Percentiles rank a stretch among this genome's conserved stretches.
These are phyloP conservation scores for Emydocephalus ijimae DNA, from an alignment of 2,113 vertebrate genomes.

Conservation along the genomic window DNA sequence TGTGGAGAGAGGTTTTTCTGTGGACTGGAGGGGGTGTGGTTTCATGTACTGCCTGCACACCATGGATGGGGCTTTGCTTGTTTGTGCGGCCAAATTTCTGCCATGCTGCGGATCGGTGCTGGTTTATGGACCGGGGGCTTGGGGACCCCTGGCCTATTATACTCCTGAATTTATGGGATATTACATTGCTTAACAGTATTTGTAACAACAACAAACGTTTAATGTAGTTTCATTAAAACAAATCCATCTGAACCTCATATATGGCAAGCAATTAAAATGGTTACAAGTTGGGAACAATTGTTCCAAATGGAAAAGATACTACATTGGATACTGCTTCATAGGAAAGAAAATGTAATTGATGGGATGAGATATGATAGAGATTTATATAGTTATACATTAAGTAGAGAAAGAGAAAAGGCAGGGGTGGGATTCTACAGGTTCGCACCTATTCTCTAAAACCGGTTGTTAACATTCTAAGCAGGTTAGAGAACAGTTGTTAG, in stretches of 20 bases:
- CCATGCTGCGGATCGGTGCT: too few relatives aligned
- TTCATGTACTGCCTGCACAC: too few relatives aligned
- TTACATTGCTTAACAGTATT: not conserved
- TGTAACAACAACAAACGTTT: not conserved
- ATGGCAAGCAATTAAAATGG: not conserved
- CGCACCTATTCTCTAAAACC: too few relatives aligned
- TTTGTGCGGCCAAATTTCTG: too few relatives aligned
- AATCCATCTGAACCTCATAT: not conserved
- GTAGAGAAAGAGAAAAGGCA: not conserved
- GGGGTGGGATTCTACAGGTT: too few relatives aligned
- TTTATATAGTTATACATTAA: not conserved
- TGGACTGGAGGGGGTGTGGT: too few relatives aligned
- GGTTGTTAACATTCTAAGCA: too few relatives aligned
- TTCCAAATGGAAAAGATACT: not conserved
- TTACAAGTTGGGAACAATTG: not conserved
- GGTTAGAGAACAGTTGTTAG: too few relatives aligned
- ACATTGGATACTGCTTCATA: not conserved
- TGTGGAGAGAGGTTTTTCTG: too few relatives aligned
- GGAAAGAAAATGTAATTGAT: not conserved
- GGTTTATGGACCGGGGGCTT: too few relatives aligned
- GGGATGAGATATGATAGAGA: not conserved
- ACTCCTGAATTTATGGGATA: not conserved
- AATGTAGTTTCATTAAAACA: not conserved
- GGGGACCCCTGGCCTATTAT: not conserved
- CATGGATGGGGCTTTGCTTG: too few relatives aligned